Evolutionary conservation across 2,888 invertebrate species (phyloP), one percentile per base, ranked within the genome.

Genomic region (Furcula furcula): DNA sequence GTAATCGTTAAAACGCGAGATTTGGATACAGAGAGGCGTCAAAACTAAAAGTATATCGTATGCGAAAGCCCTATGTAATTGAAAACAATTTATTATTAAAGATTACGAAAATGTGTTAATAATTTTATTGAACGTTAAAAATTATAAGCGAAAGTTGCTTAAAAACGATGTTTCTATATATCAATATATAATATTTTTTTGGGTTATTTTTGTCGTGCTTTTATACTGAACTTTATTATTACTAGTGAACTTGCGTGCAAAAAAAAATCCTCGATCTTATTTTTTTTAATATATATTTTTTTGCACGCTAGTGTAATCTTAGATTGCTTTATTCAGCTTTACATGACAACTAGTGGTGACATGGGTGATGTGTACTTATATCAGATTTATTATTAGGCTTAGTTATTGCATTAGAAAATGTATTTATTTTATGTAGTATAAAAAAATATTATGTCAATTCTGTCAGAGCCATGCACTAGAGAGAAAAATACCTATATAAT

Each of bases 301-400:
- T n/a, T 20, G n/a, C 20, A 9, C n/a, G n/a, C 4, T n/a, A 20
- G 4, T 3, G 3, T 2, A n/a, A 4, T 20, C 9, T 9, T 40
- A 34, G 12, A 10, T 22, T 31, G 10, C 14, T 13, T 12, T 34
- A 19, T 32, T 35, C 27, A 44, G 48, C 45, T 57, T 47, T 32
- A 52, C 63, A 64, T 65, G 61, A 65, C 62, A 61, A 54, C 22
- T 37, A 46, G 34, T 5, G 20, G n/a, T 20, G 35, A 36, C 23
- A 40, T 18, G 25, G 46, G 46, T 55, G 42, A 63, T 45, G 43
- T 39, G 62, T 64, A 63, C 64, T 64, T 62, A 64, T 56, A 50
- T 22, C 21, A 25, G 10, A n/a, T n/a, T n/a, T n/a, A n/a, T n/a
- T n/a, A n/a, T n/a, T n/a, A n/a, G n/a, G n/a, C n/a, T n/a, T n/a